Evolutionary conservation across 1,140 invertebrate species (phyloP).

Genomic region (Tetramorium alpestre): DNA sequence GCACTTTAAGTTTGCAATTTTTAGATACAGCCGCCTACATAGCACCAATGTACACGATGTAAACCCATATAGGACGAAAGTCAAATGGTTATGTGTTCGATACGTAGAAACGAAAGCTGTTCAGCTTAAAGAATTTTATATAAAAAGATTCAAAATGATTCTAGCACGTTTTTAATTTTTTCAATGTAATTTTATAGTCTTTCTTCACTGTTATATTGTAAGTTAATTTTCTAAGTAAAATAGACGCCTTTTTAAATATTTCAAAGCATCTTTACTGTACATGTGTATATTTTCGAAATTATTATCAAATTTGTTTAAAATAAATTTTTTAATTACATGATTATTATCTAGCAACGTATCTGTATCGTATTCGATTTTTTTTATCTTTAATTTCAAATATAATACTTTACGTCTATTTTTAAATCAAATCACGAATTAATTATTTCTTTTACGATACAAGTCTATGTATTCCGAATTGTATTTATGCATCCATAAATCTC

Average conservation of each 20-base stretch:
- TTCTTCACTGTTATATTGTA: not conserved
- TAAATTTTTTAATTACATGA: not conserved
- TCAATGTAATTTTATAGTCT: not conserved
- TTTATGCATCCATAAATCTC: slow-evolving; percentile 13
- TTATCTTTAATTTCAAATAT: not conserved
- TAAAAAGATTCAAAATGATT: not conserved
- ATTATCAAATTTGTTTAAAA: not conserved
- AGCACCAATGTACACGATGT: not conserved
- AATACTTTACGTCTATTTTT: not conserved
- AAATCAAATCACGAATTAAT: not conserved
- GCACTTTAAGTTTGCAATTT: not conserved
- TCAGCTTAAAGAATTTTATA: not conserved
- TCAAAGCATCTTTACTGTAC: not conserved
- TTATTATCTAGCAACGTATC: not conserved
- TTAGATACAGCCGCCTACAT: slow-evolving; percentile 11
- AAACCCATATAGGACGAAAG: not conserved
- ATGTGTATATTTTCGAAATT: not conserved
- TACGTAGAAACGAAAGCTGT: not conserved
- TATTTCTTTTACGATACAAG: slow-evolving; percentile 10
- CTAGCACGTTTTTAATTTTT: not conserved
- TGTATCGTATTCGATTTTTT: not conserved
- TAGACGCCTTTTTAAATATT: not conserved
- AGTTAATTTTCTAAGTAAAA: not conserved
- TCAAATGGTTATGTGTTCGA: not conserved
- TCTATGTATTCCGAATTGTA: not conserved